A percentile compares a stretch with the other conserved stretches of the same genome.
Evolutionary conservation across 2,797 vertebrate species (phyloP).

Genomic region (Psittacula derbiana): DNA sequence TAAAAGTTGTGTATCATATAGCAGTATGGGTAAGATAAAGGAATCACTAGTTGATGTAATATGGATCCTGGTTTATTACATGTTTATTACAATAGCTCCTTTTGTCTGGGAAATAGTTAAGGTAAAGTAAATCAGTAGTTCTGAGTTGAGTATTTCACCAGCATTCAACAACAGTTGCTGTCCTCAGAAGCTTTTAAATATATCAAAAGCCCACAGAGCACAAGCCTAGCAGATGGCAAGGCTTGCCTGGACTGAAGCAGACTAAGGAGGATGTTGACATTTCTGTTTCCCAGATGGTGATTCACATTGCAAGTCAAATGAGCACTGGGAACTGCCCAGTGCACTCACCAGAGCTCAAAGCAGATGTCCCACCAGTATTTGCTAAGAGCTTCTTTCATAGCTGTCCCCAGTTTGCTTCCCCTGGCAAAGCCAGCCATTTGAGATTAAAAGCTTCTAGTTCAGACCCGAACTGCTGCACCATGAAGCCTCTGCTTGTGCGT

Average conservation of each 20-base stretch:
- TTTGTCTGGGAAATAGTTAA: not conserved
- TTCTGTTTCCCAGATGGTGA: not conserved
- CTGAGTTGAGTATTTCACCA: not conserved
- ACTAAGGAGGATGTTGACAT: not conserved
- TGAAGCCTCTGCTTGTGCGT: rapidly evolving
- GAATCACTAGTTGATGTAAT: not conserved
- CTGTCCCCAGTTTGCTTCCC: not conserved
- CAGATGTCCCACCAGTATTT: not conserved
- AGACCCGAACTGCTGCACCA: not conserved
- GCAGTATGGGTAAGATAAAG: not conserved
- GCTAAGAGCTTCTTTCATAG: not conserved
- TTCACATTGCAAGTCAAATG: not conserved
- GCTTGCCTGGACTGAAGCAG: not conserved
- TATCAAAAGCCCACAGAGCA: not conserved
- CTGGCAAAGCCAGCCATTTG: not conserved
- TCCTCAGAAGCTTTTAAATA: not conserved
- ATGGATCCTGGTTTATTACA: not conserved
- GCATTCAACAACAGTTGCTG: not conserved
- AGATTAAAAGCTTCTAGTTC: not conserved
- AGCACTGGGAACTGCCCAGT: not conserved
- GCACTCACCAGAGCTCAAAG: not conserved
- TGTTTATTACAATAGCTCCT: not conserved
- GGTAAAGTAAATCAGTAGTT: not conserved
- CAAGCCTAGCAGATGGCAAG: not conserved
- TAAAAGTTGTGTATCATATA: not conserved